Percentiles rank a stretch among this genome's conserved stretches.
Evolutionary conservation across 2,888 invertebrate species (phyloP).

Genomic region (Amphipyra tragopoginis): DNA sequence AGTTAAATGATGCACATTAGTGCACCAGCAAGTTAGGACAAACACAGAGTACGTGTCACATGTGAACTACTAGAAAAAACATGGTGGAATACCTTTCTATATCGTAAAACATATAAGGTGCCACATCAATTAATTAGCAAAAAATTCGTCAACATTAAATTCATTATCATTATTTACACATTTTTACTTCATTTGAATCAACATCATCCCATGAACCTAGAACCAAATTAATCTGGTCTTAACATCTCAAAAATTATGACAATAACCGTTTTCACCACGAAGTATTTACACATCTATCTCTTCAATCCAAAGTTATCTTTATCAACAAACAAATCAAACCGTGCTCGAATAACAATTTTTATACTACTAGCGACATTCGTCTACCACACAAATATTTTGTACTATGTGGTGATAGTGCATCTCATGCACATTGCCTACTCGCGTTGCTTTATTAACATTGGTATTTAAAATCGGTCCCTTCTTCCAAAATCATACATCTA

Average conservation of each 20-base stretch:
- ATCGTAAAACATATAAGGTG: slow-evolving; percentile 19
- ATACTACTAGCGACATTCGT: slow-evolving; percentile 28
- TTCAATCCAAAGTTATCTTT: slow-evolving; percentile 21
- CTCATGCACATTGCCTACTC: slow-evolving; percentile 30
- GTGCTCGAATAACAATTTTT: slow-evolving; percentile 27
- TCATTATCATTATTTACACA: slow-evolving; percentile 36
- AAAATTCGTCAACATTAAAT: slow-evolving; percentile 20
- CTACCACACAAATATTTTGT: slow-evolving; percentile 46
- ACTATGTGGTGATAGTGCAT: slow-evolving; percentile 50
- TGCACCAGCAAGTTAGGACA: slow-evolving; percentile 10
- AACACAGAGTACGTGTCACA: slow-evolving; percentile 26
- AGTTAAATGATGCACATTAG: slow-evolving; percentile 10
- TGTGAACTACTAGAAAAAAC: slow-evolving; percentile 27
- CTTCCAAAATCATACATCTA: slow-evolving; percentile 25
- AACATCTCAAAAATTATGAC: neutral
- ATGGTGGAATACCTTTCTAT: slow-evolving; percentile 27
- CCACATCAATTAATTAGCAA: slow-evolving; percentile 27
- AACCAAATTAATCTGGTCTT: slow-evolving; percentile 13
- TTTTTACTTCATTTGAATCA: slow-evolving; percentile 40
- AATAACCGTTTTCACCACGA: slow-evolving; percentile 52
- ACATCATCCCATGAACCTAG: slow-evolving; percentile 6
- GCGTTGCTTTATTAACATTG: slow-evolving; percentile 9
- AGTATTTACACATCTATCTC: slow-evolving; percentile 43
- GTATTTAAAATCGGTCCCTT: slow-evolving; percentile 12
- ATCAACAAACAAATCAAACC: slow-evolving; percentile 25